phyloP scores from a whole-genome alignment of 2,113 vertebrate species.

The Erpornis zantholeuca region DNA sequence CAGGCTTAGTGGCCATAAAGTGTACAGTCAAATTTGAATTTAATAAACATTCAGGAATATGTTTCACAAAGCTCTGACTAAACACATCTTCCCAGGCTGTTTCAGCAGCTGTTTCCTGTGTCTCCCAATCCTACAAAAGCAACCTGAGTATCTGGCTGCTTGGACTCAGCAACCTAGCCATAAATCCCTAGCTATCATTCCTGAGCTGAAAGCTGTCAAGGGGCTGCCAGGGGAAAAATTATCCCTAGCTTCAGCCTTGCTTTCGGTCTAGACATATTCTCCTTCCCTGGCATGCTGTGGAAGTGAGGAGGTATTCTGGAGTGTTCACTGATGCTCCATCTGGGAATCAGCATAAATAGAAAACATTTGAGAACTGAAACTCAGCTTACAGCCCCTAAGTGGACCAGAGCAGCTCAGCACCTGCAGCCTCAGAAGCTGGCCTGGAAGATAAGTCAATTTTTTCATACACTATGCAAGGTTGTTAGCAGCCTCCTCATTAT shows the following conservation, averaged over 20 bases:
- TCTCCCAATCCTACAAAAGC: not conserved
- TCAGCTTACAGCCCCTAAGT: not conserved
- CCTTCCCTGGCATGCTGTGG: not conserved
- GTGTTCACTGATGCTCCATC: not conserved
- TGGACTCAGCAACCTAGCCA: not conserved
- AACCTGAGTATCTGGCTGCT: not conserved
- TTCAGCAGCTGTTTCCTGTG: not conserved
- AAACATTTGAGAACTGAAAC: slow-evolving; percentile 21
- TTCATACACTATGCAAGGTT: not conserved
- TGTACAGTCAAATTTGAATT: not conserved
- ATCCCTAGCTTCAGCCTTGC: not conserved
- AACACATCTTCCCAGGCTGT: not conserved
- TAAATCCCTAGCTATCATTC: slow-evolving; percentile 27
- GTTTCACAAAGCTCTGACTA: not conserved
- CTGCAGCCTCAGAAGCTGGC: not conserved
- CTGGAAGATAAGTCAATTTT: slow-evolving; percentile 17
- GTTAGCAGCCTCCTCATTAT: not conserved
- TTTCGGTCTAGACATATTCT: not conserved
- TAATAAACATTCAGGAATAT: not conserved
- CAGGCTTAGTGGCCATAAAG: not conserved
- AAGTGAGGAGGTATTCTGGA: not conserved
- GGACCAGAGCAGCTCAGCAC: not conserved
- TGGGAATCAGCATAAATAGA: not conserved
- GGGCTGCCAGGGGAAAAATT: not conserved
- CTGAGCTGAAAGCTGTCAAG: slow-evolving; percentile 3